These are phyloP conservation scores for Ylistrum balloti DNA, from an alignment of 1,140 invertebrate species.

Conservation along the genomic window DNA sequence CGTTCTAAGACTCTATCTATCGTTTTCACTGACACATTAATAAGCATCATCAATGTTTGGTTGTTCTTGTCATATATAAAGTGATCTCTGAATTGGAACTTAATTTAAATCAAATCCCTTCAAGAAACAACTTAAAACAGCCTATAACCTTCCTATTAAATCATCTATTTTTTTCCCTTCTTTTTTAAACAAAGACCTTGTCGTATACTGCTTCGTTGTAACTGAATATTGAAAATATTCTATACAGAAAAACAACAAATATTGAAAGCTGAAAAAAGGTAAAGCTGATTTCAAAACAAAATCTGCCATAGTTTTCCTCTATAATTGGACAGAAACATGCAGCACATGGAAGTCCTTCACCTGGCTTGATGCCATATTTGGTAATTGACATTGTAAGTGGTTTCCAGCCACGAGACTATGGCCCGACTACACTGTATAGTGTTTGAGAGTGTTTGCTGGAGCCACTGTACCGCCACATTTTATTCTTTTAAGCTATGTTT, in stretches of 20 bases:
- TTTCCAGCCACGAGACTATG: background rate
- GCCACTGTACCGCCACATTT: too few species aligned
- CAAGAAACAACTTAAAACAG: too few species aligned
- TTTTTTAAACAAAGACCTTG: too few species aligned
- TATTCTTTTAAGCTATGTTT: too few species aligned
- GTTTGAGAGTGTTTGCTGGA: background rate
- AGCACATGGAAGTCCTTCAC: background rate
- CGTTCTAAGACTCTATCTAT: too few species aligned
- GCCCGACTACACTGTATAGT: background rate
- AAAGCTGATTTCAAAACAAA: background rate
- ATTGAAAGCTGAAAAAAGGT: background rate
- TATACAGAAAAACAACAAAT: background rate
- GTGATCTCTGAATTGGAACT: too few species aligned
- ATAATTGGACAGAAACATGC: background rate
- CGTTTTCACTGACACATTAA: too few species aligned
- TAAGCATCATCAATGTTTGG: too few species aligned
- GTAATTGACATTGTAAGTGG: constrained; percentile 23
- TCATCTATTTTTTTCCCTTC: too few species aligned
- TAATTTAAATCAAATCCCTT: too few species aligned
- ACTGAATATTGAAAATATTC: background rate
- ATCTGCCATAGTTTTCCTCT: background rate
- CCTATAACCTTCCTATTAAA: too few species aligned
- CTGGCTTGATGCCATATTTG: background rate
- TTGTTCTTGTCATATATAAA: too few species aligned
- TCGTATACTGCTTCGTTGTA: background rate